Evolutionary conservation across 30 jellyfish, hydroid and myxozoan species (phyloP).

Genomic region (Aurelia sp.): DNA sequence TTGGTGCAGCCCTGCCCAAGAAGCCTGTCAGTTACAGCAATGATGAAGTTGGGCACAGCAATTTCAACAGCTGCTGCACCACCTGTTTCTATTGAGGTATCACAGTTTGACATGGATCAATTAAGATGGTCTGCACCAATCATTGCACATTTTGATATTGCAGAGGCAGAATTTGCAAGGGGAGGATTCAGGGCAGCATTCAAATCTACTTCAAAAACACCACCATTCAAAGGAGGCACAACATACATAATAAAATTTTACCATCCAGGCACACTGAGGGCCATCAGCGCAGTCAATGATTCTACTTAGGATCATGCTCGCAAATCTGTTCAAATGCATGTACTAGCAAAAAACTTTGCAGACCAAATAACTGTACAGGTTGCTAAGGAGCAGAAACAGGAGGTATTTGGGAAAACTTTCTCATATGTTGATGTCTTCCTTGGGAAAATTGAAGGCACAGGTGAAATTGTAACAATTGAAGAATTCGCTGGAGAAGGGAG

Average conservation of each 20-base stretch:
- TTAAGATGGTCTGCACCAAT: constrained; percentile 31
- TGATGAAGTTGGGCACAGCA: constrained; percentile 45
- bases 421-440: neutral
- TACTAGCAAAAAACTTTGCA: constrained; percentile 46
- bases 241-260: constrained; percentile 12
- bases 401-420: constrained; percentile 15
- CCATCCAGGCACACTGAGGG: constrained; percentile 13
- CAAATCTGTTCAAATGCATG: constrained; percentile 54
- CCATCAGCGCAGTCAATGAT: constrained; percentile 5
- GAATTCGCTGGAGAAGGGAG: constrained; percentile 22
- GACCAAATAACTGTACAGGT: neutral
- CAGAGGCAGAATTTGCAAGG: constrained; percentile 2
- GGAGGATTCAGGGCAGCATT: constrained; percentile 61
- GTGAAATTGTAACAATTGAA: constrained; percentile 36
- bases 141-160: constrained; percentile 10
- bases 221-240: neutral
- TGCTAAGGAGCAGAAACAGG: neutral
- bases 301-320: constrained; percentile 26
- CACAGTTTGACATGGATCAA: constrained; percentile 29
- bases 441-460: constrained; percentile 5
- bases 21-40: constrained; percentile 38
- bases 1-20: constrained; percentile 24
- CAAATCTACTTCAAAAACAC: constrained; percentile 20
- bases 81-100: constrained; percentile 15
- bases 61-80: constrained; percentile 19